Evolutionary conservation across 2,888 invertebrate genomes (phyloP).

Genomic region (Hydrotaea cyrtoneurina): DNA sequence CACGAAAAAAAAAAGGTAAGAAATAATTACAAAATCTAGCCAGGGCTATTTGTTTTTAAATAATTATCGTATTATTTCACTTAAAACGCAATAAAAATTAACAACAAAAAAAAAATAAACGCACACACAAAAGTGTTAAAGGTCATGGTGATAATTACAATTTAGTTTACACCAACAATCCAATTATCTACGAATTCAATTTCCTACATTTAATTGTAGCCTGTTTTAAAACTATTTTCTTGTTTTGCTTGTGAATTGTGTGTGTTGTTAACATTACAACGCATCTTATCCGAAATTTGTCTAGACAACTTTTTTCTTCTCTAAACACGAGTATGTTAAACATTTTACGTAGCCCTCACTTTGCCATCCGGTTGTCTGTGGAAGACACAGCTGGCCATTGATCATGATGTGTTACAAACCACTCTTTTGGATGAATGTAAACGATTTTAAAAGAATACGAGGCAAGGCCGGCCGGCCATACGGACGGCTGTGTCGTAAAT

Average conservation of each 20-base stretch:
- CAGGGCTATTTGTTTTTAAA: background rate
- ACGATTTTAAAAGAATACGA: background rate
- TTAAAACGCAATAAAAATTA: background rate
- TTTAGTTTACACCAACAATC: background rate
- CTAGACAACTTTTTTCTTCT: no score
- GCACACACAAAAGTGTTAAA: background rate
- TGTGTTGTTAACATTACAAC: background rate
- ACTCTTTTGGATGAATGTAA: background rate
- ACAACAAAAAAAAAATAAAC: background rate
- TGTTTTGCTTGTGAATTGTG: background rate
- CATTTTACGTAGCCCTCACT: no score
- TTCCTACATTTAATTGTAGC: constrained; percentile 9
- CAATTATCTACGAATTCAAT: background rate
- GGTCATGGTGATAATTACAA: background rate
- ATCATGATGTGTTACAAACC: background rate
- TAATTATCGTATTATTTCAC: background rate
- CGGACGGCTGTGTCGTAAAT: background rate
- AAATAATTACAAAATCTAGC: background rate
- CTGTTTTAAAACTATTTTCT: background rate
- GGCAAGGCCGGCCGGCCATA: background rate
- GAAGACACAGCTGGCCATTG: background rate
- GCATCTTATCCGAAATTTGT: background rate
- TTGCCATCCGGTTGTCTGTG: background rate
- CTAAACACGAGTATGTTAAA: no score
- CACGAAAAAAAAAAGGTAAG: background rate